Evolutionary conservation across 2,113 vertebrate genomes (phyloP).

Genomic region (Periophthalmodon schlosseri): DNA sequence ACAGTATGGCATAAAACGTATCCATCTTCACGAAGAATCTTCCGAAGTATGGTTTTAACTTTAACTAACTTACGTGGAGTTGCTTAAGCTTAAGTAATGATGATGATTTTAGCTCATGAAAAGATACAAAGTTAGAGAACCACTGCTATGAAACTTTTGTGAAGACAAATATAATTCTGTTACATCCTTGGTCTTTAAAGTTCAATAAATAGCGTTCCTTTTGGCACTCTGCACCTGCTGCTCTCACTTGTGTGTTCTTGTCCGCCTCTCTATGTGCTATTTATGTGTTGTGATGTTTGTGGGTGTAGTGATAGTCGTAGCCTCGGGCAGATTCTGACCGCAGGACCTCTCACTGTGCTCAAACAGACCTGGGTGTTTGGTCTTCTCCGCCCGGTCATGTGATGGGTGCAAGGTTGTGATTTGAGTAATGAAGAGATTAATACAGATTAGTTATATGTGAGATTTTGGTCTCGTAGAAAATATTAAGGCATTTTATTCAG

Average conservation of each 20-base stretch:
- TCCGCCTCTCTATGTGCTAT: conserved; percentile 11
- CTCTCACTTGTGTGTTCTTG: conserved; percentile 5
- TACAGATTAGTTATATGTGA: background rate
- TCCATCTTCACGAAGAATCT: too few relatives aligned
- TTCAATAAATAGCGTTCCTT: conserved; percentile 8
- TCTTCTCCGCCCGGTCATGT: conserved; percentile 31
- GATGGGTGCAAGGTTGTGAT: conserved; percentile 19
- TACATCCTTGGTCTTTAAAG: conserved; percentile 16
- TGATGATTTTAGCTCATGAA: background rate
- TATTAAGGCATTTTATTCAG: background rate
- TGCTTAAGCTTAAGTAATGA: too few relatives aligned
- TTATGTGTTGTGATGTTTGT: conserved; percentile 22
- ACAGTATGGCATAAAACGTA: too few relatives aligned
- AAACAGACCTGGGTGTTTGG: conserved; percentile 32
- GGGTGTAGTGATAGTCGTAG: conserved; percentile 16
- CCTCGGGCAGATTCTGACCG: conserved; percentile 25
- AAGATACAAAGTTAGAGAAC: background rate
- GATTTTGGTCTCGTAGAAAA: too few relatives aligned
- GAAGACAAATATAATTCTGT: background rate
- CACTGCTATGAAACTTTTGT: background rate
- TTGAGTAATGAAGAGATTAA: conserved; percentile 5
- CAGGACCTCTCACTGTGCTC: conserved; percentile 26
- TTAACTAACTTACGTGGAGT: too few relatives aligned
- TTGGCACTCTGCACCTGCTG: conserved; percentile 26
- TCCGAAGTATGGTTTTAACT: too few relatives aligned